A percentile compares a stretch with the other conserved stretches of the same genome.
Conservation (phyloP, 2,113 vertebrate genomes). For the Podiceps cristatus region DNA sequence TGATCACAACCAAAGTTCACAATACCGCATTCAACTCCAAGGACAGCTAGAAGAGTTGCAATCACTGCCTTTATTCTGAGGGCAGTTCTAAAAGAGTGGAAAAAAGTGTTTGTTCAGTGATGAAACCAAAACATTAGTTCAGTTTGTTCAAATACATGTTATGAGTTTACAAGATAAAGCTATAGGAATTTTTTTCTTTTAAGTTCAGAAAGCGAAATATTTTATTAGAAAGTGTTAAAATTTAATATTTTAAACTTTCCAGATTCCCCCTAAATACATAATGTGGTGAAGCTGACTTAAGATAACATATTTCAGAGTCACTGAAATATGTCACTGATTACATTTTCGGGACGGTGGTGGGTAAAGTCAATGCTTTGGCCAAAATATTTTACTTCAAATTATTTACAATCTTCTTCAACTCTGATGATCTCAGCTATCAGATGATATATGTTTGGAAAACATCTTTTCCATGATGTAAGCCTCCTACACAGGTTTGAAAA, state of each 20-base stretch:
- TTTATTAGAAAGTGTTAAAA: background rate
- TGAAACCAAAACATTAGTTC: background rate
- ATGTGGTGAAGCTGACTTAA: background rate
- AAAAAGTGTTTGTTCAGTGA: background rate
- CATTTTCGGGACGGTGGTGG: too few species aligned
- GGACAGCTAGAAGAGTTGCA: background rate
- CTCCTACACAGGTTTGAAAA: background rate
- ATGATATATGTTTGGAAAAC: rapidly evolving
- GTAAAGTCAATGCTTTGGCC: background rate
- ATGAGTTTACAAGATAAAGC: background rate
- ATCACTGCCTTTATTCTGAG: background rate
- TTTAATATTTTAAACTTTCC: background rate
- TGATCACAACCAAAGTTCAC: background rate
- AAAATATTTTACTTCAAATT: background rate
- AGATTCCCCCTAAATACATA: background rate
- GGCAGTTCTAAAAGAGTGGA: background rate
- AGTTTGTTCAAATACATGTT: background rate
- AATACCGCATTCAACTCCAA: background rate
- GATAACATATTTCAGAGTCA: background rate
- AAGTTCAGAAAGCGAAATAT: background rate
- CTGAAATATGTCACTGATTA: too few species aligned
- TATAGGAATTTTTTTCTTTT: background rate
- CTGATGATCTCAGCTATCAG: background rate
- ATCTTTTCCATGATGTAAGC: background rate
- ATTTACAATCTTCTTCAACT: background rate